A percentile compares a stretch with the other conserved stretches of the same genome.
These are phyloP conservation scores for Bufo bufo DNA, from an alignment of 2,113 vertebrate genomes.

Conservation along the genomic window DNA sequence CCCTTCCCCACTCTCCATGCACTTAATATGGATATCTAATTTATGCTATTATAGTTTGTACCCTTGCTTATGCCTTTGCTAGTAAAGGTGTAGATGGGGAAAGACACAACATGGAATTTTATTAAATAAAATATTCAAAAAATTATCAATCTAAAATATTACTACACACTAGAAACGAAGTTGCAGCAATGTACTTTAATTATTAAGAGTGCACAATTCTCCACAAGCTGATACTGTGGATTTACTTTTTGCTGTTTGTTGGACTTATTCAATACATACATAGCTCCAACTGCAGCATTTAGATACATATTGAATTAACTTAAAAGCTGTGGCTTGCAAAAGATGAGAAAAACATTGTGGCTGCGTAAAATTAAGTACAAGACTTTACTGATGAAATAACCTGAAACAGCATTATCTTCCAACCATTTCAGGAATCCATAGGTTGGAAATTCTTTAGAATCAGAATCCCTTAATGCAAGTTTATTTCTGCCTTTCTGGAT, in stretches of 20 bases:
- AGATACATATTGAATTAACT: constrained; percentile 13
- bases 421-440: constrained; percentile 53
- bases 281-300: neutral
- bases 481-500: constrained; percentile 43
- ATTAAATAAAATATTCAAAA: neutral
- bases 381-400: constrained; percentile 42
- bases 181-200: constrained; percentile 26
- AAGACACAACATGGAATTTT: too few relatives aligned
- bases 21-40: too few relatives aligned
- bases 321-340: constrained; percentile 17
- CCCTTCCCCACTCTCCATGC: too few relatives aligned
- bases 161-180: neutral
- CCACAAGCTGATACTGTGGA: neutral
- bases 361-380: neutral
- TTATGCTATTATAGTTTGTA: too few relatives aligned
- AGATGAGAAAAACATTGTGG: constrained; percentile 7
- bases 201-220: constrained; percentile 27
- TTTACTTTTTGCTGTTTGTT: neutral
- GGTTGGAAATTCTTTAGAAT: constrained; percentile 45
- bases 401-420: constrained; percentile 44
- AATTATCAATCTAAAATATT: neutral
- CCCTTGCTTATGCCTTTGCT: too few relatives aligned
- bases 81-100: too few relatives aligned
- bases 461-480: constrained; percentile 52
- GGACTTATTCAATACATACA: neutral